Evolutionary conservation across 2,797 vertebrate genomes (phyloP).

Genomic region (Synaphobranchus kaupii): DNA sequence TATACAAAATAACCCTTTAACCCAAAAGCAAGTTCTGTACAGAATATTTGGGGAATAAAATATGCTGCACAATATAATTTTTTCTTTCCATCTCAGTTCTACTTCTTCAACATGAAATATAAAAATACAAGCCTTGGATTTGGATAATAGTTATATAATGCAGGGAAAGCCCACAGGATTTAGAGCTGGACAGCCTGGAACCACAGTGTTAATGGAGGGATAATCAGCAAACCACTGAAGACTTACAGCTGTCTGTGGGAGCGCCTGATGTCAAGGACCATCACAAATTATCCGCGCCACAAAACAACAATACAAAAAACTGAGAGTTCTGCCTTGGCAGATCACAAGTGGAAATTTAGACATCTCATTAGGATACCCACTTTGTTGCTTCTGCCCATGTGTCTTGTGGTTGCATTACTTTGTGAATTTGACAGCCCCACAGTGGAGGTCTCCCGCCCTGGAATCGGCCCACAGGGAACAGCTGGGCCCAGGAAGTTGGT

Average conservation of each 20-base stretch:
- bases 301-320: neutral
- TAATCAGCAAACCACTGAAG: conserved; percentile 9
- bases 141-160: neutral
- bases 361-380: neutral
- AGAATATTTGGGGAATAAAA: neutral
- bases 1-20: too few species aligned
- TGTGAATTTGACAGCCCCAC: neutral
- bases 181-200: conserved; percentile 9
- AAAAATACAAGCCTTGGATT: neutral
- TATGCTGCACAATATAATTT: neutral
- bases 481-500: neutral
- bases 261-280: neutral
- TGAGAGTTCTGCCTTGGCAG: neutral
- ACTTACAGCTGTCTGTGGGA: conserved; percentile 34
- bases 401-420: neutral
- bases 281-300: neutral
- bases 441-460: neutral
- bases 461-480: neutral
- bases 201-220: conserved; percentile 17
- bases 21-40: conserved; percentile 2
- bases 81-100: conserved; percentile 1
- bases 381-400: neutral
- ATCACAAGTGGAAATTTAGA: too few species aligned
- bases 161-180: neutral
- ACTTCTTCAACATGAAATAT: neutral